These are phyloP conservation scores for Saguinus midas DNA, from an alignment of 2,113 vertebrate genomes.

Conservation along the genomic window DNA sequence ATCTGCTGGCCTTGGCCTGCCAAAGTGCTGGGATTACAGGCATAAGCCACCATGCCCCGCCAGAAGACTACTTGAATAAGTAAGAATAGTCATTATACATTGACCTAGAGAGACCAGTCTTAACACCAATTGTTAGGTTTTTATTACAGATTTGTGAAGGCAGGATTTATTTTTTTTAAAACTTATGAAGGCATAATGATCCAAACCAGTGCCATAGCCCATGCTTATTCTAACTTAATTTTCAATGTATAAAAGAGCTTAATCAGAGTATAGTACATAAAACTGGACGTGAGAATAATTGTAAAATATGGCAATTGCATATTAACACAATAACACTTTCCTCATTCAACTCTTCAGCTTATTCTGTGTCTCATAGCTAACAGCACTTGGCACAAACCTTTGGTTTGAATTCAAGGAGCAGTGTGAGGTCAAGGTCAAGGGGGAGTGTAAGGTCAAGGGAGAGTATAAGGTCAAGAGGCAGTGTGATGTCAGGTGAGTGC, in stretches of 20 bases:
- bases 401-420: background rate
- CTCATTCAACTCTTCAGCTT: background rate
- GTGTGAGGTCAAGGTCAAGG: background rate
- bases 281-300: background rate
- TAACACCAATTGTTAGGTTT: background rate
- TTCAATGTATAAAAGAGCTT: background rate
- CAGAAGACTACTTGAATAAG: too few relatives aligned
- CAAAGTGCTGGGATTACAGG: too few relatives aligned
- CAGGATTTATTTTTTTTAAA: background rate
- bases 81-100: too few relatives aligned
- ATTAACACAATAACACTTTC: accelerated
- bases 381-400: background rate
- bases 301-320: too few relatives aligned
- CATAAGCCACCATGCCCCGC: too few relatives aligned
- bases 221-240: background rate
- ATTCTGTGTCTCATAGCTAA: background rate
- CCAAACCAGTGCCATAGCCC: background rate
- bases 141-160: background rate
- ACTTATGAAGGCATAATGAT: background rate
- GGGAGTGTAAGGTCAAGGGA: background rate
- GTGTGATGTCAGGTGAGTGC: too few relatives aligned
- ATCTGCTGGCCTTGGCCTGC: too few relatives aligned
- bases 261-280: too few relatives aligned
- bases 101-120: background rate
- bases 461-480: background rate